These are phyloP conservation scores for Hypomesus transpacificus DNA, from an alignment of 2,113 vertebrate genomes.

Conservation along the genomic window DNA sequence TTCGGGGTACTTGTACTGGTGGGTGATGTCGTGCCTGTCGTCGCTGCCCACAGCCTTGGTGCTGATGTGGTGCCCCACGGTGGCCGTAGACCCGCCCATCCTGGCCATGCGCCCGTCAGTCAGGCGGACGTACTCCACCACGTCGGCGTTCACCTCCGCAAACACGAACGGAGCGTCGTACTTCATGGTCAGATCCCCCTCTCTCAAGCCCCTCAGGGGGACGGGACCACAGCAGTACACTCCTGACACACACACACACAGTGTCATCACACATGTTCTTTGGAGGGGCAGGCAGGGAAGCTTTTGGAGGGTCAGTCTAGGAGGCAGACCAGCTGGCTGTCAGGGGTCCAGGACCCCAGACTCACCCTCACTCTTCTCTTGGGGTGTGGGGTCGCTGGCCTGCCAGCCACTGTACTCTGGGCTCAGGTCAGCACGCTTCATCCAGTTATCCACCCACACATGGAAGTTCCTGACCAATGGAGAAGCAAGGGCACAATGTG, in stretches of 20 bases:
- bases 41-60: constrained; percentile 84
- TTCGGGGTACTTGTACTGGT: constrained; percentile 86
- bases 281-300: not conserved
- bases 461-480: constrained; percentile 84
- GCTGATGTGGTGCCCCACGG: constrained; percentile 82
- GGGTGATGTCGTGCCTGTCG: constrained; percentile 83
- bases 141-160: constrained; percentile 88
- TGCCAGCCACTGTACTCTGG: constrained; percentile 83
- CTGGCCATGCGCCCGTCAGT: constrained; percentile 57
- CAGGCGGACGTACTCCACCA: constrained; percentile 73
- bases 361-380: constrained; percentile 88
- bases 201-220: constrained; percentile 79
- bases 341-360: too few relatives aligned
- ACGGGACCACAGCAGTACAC: constrained; percentile 86
- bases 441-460: constrained; percentile 93
- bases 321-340: not conserved
- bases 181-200: constrained; percentile 78
- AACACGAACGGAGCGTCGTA: constrained; percentile 85
- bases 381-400: constrained; percentile 86
- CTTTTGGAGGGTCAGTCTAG: not conserved
- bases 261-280: not conserved
- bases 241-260: constrained; percentile 58
- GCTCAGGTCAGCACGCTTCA: constrained; percentile 82
- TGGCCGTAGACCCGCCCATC: constrained; percentile 51
- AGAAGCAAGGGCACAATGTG: too few relatives aligned